Evolutionary conservation across 2,888 invertebrate genomes (phyloP).

Genomic region (Hirtodrosophila alboralis): DNA sequence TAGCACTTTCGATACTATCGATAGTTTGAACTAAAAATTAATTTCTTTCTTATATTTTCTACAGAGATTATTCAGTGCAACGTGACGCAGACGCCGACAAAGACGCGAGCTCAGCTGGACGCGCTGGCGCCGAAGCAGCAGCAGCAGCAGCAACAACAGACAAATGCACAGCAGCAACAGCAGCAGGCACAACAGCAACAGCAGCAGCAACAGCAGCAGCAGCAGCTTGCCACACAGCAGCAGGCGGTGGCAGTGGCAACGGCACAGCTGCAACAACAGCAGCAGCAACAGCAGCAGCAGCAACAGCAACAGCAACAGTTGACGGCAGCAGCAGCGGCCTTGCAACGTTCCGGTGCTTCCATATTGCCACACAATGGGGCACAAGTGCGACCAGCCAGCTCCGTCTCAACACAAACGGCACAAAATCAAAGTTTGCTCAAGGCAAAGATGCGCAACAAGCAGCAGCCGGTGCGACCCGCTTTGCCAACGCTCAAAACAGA

Average conservation of each 20-base stretch:
- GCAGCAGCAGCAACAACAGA: slow-evolving; percentile 62
- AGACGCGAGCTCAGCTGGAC: slow-evolving; percentile 85
- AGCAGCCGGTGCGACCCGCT: slow-evolving; percentile 88
- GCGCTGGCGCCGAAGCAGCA: slow-evolving; percentile 83
- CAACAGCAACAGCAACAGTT: slow-evolving; percentile 73
- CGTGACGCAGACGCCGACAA: slow-evolving; percentile 83
- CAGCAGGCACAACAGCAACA: slow-evolving; percentile 43
- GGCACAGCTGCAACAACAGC: slow-evolving; percentile 54
- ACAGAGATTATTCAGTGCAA: slow-evolving; percentile 84
- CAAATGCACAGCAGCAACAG: slow-evolving; percentile 58
- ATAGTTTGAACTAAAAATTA: no score
- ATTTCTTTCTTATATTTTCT: no score
- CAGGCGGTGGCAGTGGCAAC: slow-evolving; percentile 73
- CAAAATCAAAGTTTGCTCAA: slow-evolving; percentile 84
- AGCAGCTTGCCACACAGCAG: slow-evolving; percentile 47
- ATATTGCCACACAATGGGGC: slow-evolving; percentile 87
- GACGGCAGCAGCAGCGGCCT: slow-evolving; percentile 55
- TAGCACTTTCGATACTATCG: no score
- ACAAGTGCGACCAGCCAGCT: slow-evolving; percentile 90
- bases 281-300: slow-evolving; percentile 50
- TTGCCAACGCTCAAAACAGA: slow-evolving; percentile 86
- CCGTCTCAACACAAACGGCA: slow-evolving; percentile 93
- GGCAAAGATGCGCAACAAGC: slow-evolving; percentile 88
- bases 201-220: slow-evolving; percentile 43
- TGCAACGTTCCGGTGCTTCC: slow-evolving; percentile 82